Conservation (phyloP, 2,113 vertebrate species). For the Mixornis gularis region DNA sequence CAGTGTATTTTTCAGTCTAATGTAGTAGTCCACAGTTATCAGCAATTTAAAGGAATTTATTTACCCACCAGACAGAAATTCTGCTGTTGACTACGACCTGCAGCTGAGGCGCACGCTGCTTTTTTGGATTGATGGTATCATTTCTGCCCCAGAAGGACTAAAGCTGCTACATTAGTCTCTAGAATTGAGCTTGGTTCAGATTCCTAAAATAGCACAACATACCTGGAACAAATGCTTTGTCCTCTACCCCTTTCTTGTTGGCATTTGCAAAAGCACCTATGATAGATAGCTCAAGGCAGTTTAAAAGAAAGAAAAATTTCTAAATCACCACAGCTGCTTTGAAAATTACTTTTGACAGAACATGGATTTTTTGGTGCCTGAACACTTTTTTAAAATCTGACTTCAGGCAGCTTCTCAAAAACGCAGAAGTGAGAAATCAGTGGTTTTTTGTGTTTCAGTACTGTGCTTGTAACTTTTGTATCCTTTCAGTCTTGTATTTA, state of each 20-base stretch:
- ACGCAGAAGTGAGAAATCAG: not conserved
- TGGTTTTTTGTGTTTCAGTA: not conserved
- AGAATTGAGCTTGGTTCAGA: not conserved
- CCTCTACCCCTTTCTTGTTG: not conserved
- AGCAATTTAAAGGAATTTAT: not conserved
- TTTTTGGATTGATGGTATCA: not conserved
- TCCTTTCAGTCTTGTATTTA: not conserved
- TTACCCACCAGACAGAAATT: not conserved
- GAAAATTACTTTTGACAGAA: not conserved
- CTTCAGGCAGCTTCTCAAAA: not conserved
- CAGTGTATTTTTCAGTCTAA: not conserved
- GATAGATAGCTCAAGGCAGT: not conserved
- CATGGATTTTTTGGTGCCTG: not conserved
- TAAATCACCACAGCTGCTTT: not conserved
- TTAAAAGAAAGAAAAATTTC: not conserved
- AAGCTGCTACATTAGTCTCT: not conserved
- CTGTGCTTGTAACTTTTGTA: fast-evolving
- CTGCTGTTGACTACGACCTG: not conserved
- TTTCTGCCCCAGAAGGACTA: not conserved
- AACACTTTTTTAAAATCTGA: not conserved
- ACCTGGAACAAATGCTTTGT: not conserved
- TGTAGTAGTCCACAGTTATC: not conserved
- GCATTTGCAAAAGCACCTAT: not conserved
- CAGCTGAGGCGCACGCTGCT: not conserved
- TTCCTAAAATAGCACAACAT: not conserved